Percentiles rank a stretch among this genome's conserved stretches.
These are phyloP conservation scores for Oophaga sylvatica DNA, from an alignment of 2,797 vertebrate species.

Conservation along the genomic window DNA sequence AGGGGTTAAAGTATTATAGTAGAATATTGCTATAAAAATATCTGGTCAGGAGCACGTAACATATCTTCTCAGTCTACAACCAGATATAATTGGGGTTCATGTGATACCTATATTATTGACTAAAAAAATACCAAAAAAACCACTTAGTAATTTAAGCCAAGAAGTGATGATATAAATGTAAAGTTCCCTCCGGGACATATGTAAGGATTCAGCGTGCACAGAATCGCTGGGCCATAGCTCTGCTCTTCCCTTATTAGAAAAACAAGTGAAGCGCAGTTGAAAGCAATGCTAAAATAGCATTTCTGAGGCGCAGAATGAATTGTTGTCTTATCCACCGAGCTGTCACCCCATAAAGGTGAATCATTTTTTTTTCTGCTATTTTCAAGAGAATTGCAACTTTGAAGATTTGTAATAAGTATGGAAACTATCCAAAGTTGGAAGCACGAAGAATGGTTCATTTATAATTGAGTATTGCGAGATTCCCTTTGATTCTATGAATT, in stretches of 20 bases:
- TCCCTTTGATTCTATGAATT: slow-evolving; percentile 57
- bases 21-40: not conserved
- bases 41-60: not conserved
- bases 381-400: slow-evolving; percentile 52
- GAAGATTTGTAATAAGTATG: slow-evolving; percentile 59
- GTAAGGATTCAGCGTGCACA: not conserved
- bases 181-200: slow-evolving; percentile 21
- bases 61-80: not conserved
- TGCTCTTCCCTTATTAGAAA: slow-evolving; percentile 15
- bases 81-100: slow-evolving; percentile 21
- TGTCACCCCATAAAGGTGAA: slow-evolving; percentile 48
- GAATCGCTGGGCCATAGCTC: slow-evolving; percentile 11
- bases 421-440: slow-evolving; percentile 46
- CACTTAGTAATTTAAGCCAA: not conserved
- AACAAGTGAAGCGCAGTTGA: slow-evolving; percentile 22
- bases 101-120: not conserved
- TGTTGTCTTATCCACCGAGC: slow-evolving; percentile 47
- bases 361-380: slow-evolving; percentile 35
- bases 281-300: slow-evolving; percentile 21
- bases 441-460: slow-evolving; percentile 51
- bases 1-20: not conserved
- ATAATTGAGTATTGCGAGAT: slow-evolving; percentile 59
- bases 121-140: not conserved
- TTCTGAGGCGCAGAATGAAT: slow-evolving; percentile 33
- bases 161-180: slow-evolving; percentile 18